Percentiles rank a stretch among this genome's conserved stretches.
phyloP scores from a whole-genome alignment of 2,797 vertebrate genomes.

The Crocidura indochinensis region DNA sequence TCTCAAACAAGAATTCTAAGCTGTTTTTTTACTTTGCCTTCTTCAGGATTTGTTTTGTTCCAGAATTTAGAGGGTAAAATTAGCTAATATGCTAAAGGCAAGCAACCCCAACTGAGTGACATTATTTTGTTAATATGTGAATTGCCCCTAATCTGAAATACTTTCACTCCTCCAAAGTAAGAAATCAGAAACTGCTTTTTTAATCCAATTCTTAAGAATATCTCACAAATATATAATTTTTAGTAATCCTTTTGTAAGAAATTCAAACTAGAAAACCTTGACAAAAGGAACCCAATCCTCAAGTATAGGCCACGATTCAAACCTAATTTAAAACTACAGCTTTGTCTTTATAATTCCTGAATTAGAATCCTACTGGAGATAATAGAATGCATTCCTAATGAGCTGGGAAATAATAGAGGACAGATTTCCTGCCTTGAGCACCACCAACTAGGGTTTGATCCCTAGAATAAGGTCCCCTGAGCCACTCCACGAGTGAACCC shows the following conservation, averaged over 20 bases:
- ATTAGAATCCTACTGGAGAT: constrained; percentile 20
- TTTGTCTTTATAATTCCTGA: not conserved
- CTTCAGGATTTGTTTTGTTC: constrained; percentile 56
- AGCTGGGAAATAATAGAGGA: too few species aligned
- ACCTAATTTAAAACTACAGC: constrained; percentile 40
- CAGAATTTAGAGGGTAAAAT: constrained; percentile 2
- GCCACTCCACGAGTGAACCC: too few species aligned
- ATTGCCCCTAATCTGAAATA: not conserved
- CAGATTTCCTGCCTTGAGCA: too few species aligned
- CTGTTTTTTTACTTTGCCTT: constrained; percentile 38
- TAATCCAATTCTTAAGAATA: not conserved
- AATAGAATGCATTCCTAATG: too few species aligned
- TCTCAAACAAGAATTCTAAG: constrained; percentile 30
- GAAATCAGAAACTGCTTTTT: not conserved
- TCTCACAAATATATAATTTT: constrained; percentile 46
- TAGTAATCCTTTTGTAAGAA: constrained; percentile 5
- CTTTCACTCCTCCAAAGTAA: not conserved
- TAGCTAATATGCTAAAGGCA: not conserved
- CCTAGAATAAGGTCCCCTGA: too few species aligned
- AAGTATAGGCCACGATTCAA: constrained; percentile 16
- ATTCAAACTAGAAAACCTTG: constrained; percentile 50
- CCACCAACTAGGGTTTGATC: too few species aligned
- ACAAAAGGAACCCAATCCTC: constrained; percentile 32
- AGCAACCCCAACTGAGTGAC: not conserved
- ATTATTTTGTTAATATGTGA: not conserved